phyloP scores from a whole-genome alignment of 1,140 invertebrate species.

The Paraescarpia echinospica region DNA sequence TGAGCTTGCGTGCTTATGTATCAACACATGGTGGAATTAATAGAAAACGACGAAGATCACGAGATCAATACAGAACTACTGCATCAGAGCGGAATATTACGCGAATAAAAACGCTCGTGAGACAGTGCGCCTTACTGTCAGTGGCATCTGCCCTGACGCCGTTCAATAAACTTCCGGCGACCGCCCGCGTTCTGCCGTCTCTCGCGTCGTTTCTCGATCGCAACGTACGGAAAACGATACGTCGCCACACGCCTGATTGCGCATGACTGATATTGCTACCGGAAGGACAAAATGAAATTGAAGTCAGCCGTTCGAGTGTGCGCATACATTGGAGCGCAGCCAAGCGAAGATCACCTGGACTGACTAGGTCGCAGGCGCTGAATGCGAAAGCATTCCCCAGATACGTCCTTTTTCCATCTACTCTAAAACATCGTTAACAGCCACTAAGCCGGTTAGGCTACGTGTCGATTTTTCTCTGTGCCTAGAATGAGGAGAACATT shows the following conservation, averaged over 20 bases:
- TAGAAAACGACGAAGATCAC: neutral
- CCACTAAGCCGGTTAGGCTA: neutral
- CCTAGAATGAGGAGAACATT: neutral
- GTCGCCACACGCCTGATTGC: neutral
- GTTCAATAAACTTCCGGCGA: neutral
- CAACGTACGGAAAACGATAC: neutral
- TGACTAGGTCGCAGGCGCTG: neutral
- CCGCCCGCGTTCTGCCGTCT: neutral
- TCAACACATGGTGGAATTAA: neutral
- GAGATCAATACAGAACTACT: neutral
- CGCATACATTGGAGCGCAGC: neutral
- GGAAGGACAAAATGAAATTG: conserved; percentile 1
- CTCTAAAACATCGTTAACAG: neutral
- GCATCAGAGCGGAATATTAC: neutral
- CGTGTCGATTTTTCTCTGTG: neutral
- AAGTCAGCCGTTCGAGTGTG: neutral
- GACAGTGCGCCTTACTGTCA: neutral
- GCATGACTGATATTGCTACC: neutral
- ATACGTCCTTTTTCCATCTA: neutral
- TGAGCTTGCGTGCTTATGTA: neutral
- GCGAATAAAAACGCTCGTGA: neutral
- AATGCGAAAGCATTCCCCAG: neutral
- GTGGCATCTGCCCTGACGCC: neutral
- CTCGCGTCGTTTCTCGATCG: neutral
- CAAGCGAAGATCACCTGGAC: neutral